Percentiles rank a stretch among this genome's conserved stretches.
phyloP scores from a whole-genome alignment of 2,888 invertebrate species.

The Tetropium fuscum region DNA sequence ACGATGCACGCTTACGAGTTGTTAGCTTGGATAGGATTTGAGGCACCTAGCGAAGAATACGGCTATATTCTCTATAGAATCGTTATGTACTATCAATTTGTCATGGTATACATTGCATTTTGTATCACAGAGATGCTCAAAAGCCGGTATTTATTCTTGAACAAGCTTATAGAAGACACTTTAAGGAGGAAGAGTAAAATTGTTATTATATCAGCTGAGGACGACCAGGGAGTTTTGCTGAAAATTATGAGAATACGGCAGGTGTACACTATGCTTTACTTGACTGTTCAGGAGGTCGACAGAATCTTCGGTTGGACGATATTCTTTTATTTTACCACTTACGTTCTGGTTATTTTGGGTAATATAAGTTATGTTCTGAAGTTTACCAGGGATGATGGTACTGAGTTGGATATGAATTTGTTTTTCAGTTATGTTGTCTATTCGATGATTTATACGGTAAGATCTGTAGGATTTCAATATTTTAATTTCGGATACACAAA shows the following conservation, averaged over 20 bases:
- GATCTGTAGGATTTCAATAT: neutral
- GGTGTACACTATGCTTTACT: slow-evolving; percentile 22
- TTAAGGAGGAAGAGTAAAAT: slow-evolving; percentile 3
- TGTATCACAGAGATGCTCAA: slow-evolving; percentile 20
- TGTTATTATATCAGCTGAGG: slow-evolving; percentile 22
- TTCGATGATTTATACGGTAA: slow-evolving; percentile 31
- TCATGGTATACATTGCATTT: slow-evolving; percentile 19
- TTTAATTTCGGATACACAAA: neutral
- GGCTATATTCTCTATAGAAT: slow-evolving; percentile 38
- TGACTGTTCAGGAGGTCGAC: slow-evolving; percentile 22
- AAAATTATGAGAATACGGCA: slow-evolving; percentile 25
- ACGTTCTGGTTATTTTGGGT: slow-evolving; percentile 26
- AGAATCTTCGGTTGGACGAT: slow-evolving; percentile 30
- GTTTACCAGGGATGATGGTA: slow-evolving; percentile 23
- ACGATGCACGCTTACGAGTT: slow-evolving; percentile 25
- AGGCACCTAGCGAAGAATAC: slow-evolving; percentile 16
- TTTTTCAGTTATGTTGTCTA: slow-evolving; percentile 27
- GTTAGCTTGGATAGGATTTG: slow-evolving; percentile 19
- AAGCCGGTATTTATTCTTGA: slow-evolving; percentile 26
- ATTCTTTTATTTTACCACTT: slow-evolving; percentile 31
- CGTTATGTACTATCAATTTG: slow-evolving; percentile 35
- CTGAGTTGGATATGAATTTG: slow-evolving; percentile 25
- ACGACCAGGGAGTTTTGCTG: slow-evolving; percentile 7
- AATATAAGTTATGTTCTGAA: slow-evolving; percentile 32
- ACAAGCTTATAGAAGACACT: slow-evolving; percentile 7